Evolutionary conservation across 1,140 invertebrate genomes (phyloP), one percentile per base, ranked within the genome.

Genomic region (Drosophila teissieri): DNA sequence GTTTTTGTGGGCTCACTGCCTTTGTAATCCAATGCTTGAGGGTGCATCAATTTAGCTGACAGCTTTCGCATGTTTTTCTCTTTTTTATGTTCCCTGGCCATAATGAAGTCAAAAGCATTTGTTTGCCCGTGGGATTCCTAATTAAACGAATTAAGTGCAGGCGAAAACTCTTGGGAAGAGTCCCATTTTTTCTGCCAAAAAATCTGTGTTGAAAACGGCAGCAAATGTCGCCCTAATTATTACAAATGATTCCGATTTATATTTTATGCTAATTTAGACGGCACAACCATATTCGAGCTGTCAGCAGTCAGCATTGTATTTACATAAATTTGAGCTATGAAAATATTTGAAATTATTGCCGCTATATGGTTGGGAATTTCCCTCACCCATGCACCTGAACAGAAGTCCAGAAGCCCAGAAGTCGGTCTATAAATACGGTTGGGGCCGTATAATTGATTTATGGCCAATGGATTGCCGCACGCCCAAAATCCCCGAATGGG

Each of bases 361-460:
- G 55, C 53, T 58, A 49, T 39, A 76, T 52, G 34, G 51, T 31
- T 39, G 14, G 51, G 44, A 74, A 64, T 48, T 27, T 36, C 39
- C 46, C 36, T 42, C 40, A 19, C 31, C 42, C 40, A 31, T 78
- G 78, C 82, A 86, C 83, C 83, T 86, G 83, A 86, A 77, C 19
- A 19, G 19, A 19, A 65, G 46, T 56, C 39, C 44, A 31, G 56
- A 62, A 54, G 44, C 22, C 36, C 44, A 73, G 49, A 37, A 65
- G 46, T 56, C 39, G 69, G 55, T 57, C 62, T 75, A 70, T 73
- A 78, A 68, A 51, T 67, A 63, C 24, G 36, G 14, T 19, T 37
- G 40, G 55, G 75, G 49, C 76, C 62, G 72, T 89, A 74, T 80
- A 89, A 89, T 89, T 89, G 84, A 89, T 89, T 89, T 89, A 89